Base-by-base conservation (phyloP, 92 coral and sea anemone genomes). In the Parazoanthus darwini region DNA sequence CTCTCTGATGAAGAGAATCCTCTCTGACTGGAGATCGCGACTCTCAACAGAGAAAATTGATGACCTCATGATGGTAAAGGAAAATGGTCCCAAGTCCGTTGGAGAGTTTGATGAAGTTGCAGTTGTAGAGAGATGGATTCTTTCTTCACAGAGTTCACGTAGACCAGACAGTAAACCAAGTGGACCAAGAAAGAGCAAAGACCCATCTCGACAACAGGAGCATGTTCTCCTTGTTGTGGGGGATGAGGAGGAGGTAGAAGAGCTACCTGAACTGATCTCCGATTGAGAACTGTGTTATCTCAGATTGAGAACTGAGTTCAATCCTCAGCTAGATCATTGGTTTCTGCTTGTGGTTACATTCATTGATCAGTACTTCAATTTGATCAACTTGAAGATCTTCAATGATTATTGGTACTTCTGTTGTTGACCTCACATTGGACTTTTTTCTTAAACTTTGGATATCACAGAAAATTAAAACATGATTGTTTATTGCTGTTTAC, bases 41-140 rank as follows among this genome's bases (percentile, higher is more conserved):
- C 79, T 74, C 6, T 15, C 79, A 39, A 74, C 79, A 39, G 8
- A 15, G 36, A 39, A 23, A 0, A 74, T 35, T 7, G 79, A 74
- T 74, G 79, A 74, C 79, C 79, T 74, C 18, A 74, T 74, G 48
- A 74, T 35, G n/a, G n/a, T n/a, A n/a, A n/a, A n/a, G n/a, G n/a
- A n/a, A n/a, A n/a, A n/a, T n/a, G 79, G 79, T 35, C 79, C 77
- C 77, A 73, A 35, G 39, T 73, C 8, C 77, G 25, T 25, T 1
- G 25, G 43, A 25, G 77, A 2, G 25, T 73, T 25, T 73, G 77
- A 73, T 73, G 77, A 25, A 73, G 77, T 73, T 73, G 0, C 71
- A 65, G n/a, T 65, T 65, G 25, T 65, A 20, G 71, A 65, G 6
- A 65, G 71, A 13, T 65, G 71, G 71, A 65, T 65, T 20, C 14